These are phyloP conservation scores for Erythrolamprus reginae DNA, from an alignment of 2,113 vertebrate species.

Conservation along the genomic window DNA sequence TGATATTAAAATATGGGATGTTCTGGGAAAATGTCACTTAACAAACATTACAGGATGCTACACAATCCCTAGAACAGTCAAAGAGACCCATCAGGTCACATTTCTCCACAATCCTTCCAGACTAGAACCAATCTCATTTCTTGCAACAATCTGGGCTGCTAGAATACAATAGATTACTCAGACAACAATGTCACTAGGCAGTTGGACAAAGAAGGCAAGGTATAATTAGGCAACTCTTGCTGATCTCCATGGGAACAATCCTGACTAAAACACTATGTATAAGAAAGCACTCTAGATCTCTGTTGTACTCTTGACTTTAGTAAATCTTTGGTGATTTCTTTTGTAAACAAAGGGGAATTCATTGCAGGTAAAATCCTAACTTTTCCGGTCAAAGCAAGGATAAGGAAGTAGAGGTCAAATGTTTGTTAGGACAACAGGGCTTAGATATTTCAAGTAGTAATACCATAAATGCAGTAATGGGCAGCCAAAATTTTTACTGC, in stretches of 20 bases:
- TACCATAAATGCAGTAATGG: too few relatives aligned
- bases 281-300: neutral
- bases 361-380: accelerated
- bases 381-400: neutral
- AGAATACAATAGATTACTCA: neutral
- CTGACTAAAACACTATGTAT: accelerated
- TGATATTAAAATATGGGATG: neutral
- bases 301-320: neutral
- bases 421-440: neutral
- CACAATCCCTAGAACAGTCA: neutral
- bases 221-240: neutral
- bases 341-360: conserved; percentile 42
- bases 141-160: neutral
- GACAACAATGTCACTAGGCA: neutral
- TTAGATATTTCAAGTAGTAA: neutral
- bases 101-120: neutral
- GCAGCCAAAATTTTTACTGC: too few relatives aligned
- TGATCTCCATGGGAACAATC: neutral
- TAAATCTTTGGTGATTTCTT: neutral
- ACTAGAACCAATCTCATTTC: neutral
- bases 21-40: neutral
- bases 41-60: neutral
- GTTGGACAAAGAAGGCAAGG: neutral
- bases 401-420: neutral
- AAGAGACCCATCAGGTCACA: neutral